Conservation (phyloP, 2,113 vertebrate species). For the Ginglymostoma cirratum region DNA sequence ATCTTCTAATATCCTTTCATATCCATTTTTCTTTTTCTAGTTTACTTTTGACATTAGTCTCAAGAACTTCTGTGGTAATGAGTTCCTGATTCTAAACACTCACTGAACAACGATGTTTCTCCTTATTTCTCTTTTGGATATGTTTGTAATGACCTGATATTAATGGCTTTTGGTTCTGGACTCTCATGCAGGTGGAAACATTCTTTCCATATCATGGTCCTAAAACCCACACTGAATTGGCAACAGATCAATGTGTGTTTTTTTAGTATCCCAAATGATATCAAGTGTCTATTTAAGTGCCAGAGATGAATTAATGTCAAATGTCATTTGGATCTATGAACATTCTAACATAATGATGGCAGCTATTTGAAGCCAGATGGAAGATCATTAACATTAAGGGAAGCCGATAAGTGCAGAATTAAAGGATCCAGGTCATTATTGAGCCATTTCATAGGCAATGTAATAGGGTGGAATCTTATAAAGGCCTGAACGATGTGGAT, state of each 20-base stretch:
- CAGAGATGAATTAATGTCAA: neutral
- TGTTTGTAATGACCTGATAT: neutral
- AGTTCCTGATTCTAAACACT: neutral
- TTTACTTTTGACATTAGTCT: neutral
- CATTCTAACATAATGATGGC: neutral
- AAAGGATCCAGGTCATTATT: neutral
- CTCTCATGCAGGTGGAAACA: neutral
- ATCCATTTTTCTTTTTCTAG: neutral
- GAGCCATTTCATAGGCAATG: neutral
- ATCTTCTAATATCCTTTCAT: neutral
- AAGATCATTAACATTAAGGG: neutral
- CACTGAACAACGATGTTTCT: neutral
- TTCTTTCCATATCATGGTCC: neutral
- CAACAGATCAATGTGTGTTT: neutral
- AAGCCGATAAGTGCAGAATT: neutral
- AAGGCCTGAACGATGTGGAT: too few species aligned
- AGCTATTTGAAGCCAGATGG: neutral
- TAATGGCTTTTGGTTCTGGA: neutral
- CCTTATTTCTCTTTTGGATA: neutral
- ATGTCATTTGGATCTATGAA: neutral
- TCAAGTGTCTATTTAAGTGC: neutral
- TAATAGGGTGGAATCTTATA: too few species aligned
- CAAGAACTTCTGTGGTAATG: neutral
- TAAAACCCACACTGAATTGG: neutral
- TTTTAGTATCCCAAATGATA: neutral